Conservation (phyloP, 2,888 invertebrate species). For the Hipparchia sbordonii region DNA sequence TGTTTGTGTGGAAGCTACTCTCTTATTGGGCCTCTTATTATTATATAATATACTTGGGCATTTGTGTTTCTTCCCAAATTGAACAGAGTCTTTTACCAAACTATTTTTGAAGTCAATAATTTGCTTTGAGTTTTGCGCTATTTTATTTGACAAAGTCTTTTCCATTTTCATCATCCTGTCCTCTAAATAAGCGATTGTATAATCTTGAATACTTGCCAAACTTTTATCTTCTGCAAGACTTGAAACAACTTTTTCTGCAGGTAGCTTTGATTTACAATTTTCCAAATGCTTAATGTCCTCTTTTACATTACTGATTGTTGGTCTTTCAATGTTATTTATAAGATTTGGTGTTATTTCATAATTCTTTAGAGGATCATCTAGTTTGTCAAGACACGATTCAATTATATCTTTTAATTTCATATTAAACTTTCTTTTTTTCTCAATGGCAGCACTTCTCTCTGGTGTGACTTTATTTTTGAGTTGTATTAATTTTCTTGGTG, state of each 20-base stretch:
- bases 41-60: not conserved
- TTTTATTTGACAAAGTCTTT: slow-evolving; percentile 60
- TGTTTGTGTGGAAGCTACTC: slow-evolving; percentile 54
- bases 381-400: slow-evolving; percentile 61
- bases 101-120: slow-evolving; percentile 59
- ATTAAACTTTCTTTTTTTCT: slow-evolving; percentile 71
- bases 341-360: slow-evolving; percentile 18
- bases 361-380: slow-evolving; percentile 32
- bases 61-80: slow-evolving; percentile 33
- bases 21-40: slow-evolving; percentile 36
- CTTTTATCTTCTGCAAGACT: slow-evolving; percentile 43
- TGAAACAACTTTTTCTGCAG: slow-evolving; percentile 16
- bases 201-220: slow-evolving; percentile 49
- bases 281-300: not conserved
- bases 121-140: slow-evolving; percentile 66
- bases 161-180: slow-evolving; percentile 67
- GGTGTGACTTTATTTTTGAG: slow-evolving; percentile 58
- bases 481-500: slow-evolving; percentile 31
- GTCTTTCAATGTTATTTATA: not conserved
- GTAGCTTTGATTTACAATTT: slow-evolving; percentile 16
- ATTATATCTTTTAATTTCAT: slow-evolving; percentile 70
- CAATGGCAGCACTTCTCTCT: slow-evolving; percentile 66
- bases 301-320: not conserved
- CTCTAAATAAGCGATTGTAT: slow-evolving; percentile 61
- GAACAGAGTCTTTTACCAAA: slow-evolving; percentile 33